Evolutionary conservation across 2,888 invertebrate genomes (phyloP).

Genomic region (Anodontia alba): DNA sequence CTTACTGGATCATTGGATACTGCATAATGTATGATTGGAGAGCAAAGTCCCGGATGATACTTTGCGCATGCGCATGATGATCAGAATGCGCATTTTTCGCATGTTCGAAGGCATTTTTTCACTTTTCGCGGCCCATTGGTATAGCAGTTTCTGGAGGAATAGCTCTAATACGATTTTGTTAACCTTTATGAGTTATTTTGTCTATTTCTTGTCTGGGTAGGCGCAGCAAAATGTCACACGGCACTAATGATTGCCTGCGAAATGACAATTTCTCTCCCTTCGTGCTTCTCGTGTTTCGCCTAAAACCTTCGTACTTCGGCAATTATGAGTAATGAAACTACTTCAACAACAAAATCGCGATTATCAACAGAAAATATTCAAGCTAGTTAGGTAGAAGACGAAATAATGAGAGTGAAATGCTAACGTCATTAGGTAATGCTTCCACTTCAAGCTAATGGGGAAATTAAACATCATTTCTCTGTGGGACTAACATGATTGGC

Average conservation of each 20-base stretch:
- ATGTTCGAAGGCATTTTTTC: too few relatives aligned
- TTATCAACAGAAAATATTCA: constrained; percentile 45
- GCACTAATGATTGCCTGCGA: constrained; percentile 26
- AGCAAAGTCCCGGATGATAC: too few relatives aligned
- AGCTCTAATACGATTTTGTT: constrained; percentile 6
- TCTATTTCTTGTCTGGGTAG: constrained; percentile 9
- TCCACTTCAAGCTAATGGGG: constrained; percentile 50
- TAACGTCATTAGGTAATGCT: constrained; percentile 55
- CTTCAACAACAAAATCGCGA: constrained; percentile 35
- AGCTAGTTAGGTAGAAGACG: constrained; percentile 46
- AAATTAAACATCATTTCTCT: constrained; percentile 50
- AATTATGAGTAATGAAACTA: constrained; percentile 34
- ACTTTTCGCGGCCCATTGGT: too few relatives aligned
- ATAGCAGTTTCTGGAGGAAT: background rate
- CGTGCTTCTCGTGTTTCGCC: background rate
- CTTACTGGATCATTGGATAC: too few relatives aligned
- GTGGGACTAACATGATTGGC: constrained; percentile 39
- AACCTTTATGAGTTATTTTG: constrained; percentile 16
- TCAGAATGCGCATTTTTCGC: too few relatives aligned
- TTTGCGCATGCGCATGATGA: too few relatives aligned
- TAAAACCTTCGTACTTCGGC: constrained; percentile 12
- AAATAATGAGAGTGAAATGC: constrained; percentile 50
- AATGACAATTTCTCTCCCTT: background rate
- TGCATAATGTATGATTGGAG: too few relatives aligned
- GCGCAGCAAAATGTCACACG: constrained; percentile 11